Percentiles rank a stretch among this genome's conserved stretches.
Evolutionary conservation across 2,797 vertebrate species (phyloP).

Genomic region (Erpetoichthys calabaricus): DNA sequence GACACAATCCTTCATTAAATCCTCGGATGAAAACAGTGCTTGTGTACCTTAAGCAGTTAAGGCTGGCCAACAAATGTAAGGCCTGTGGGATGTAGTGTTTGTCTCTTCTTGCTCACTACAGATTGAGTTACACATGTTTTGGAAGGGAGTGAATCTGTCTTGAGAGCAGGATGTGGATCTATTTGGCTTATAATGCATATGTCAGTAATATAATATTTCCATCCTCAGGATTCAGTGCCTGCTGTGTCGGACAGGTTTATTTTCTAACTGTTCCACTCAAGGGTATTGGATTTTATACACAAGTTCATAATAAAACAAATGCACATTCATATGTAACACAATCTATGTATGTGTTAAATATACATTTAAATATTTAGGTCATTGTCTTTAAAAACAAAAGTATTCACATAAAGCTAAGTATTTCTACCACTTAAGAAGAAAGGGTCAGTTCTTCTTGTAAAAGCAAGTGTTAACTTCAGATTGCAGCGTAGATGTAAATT

Average conservation of each 20-base stretch:
- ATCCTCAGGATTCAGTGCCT: background rate
- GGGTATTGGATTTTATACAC: background rate
- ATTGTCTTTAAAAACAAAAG: too few relatives aligned
- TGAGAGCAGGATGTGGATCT: background rate
- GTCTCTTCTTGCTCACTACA: background rate
- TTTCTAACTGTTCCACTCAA: background rate
- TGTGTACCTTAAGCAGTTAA: constrained; percentile 6
- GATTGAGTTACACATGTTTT: constrained; percentile 7
- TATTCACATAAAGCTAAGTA: too few relatives aligned
- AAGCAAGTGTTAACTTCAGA: too few relatives aligned
- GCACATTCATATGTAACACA: background rate
- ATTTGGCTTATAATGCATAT: background rate
- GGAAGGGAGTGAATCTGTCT: background rate
- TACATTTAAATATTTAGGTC: too few relatives aligned
- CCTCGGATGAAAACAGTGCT: constrained; percentile 1
- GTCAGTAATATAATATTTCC: background rate
- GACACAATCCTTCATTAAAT: constrained; percentile 3
- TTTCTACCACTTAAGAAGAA: too few relatives aligned
- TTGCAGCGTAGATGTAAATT: too few relatives aligned
- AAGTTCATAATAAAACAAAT: background rate
- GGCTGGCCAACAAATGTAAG: background rate
- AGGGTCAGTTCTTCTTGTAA: too few relatives aligned
- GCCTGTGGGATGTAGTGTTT: background rate
- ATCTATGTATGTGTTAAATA: too few relatives aligned
- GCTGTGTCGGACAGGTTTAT: constrained; percentile 1